These are phyloP conservation scores for Dryobota labecula DNA, from an alignment of 2,888 invertebrate genomes.

Conservation along the genomic window DNA sequence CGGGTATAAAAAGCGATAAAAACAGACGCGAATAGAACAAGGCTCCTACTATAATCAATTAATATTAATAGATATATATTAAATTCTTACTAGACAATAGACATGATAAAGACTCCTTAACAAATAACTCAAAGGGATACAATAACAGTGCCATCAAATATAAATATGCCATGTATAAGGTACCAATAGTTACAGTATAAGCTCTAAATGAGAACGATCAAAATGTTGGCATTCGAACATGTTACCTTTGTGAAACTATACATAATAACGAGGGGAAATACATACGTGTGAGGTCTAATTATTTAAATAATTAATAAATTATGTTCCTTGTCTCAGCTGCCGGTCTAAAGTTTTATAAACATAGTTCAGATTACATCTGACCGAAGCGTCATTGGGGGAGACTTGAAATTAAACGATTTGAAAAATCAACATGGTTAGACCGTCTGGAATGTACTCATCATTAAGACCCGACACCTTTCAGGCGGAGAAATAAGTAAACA, in stretches of 20 bases:
- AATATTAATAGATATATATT: constrained; percentile 86
- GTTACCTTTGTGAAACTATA: constrained; percentile 57
- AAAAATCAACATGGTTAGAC: constrained; percentile 87
- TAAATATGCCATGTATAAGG: constrained; percentile 86
- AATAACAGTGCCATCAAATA: constrained; percentile 89
- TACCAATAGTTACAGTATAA: constrained; percentile 85
- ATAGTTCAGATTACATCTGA: constrained; percentile 86
- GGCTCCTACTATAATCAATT: constrained; percentile 84
- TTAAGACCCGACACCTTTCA: constrained; percentile 89
- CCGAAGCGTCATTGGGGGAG: constrained; percentile 66
- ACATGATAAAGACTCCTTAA: constrained; percentile 90
- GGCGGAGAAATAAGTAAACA: constrained; percentile 83
- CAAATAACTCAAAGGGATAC: constrained; percentile 89
- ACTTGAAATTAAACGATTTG: constrained; percentile 71
- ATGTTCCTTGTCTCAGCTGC: constrained; percentile 64
- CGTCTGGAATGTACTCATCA: constrained; percentile 89
- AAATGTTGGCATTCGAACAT: constrained; percentile 70
- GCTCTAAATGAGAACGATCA: constrained; percentile 84
- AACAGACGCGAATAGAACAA: constrained; percentile 86
- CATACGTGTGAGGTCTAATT: constrained; percentile 49
- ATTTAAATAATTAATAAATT: constrained; percentile 61
- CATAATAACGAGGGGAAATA: constrained; percentile 55
- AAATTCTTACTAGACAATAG: constrained; percentile 90
- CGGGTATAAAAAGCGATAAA: constrained; percentile 84
- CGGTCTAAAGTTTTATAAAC: constrained; percentile 82